These are phyloP conservation scores for Enteromius viviparus DNA, from an alignment of 2,797 vertebrate genomes.

Conservation along the genomic window DNA sequence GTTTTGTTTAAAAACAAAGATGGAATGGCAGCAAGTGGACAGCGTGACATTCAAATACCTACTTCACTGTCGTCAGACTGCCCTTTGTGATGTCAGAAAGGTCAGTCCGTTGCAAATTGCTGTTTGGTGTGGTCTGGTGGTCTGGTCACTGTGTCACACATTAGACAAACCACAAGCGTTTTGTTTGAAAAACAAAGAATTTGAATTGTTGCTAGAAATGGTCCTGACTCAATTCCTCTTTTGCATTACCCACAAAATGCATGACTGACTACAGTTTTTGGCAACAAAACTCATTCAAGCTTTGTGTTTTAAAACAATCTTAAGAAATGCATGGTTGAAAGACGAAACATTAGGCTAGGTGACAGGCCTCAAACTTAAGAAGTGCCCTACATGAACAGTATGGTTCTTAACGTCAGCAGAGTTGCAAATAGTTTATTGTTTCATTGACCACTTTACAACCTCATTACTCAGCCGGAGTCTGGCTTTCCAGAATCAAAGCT, in stretches of 20 bases:
- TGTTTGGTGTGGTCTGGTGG: constrained; percentile 57
- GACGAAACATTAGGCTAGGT: background rate
- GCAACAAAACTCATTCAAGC: background rate
- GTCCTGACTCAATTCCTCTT: background rate
- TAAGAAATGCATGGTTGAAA: constrained; percentile 5
- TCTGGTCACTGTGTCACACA: constrained; percentile 28
- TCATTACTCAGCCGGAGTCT: constrained; percentile 43
- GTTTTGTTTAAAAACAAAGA: constrained; percentile 74
- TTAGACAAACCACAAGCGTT: constrained; percentile 7
- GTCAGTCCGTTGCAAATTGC: constrained; percentile 59
- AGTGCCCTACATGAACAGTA: background rate
- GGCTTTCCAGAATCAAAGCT: constrained; percentile 59
- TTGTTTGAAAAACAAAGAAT: constrained; percentile 14
- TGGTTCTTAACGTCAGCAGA: constrained; percentile 34
- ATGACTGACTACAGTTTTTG: background rate
- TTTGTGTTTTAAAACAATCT: background rate
- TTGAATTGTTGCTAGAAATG: constrained; percentile 4
- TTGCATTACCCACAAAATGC: background rate
- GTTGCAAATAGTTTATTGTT: constrained; percentile 45
- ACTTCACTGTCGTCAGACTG: constrained; percentile 60
- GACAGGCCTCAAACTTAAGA: constrained; percentile 1
- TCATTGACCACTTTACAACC: constrained; percentile 51
- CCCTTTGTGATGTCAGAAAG: constrained; percentile 69
- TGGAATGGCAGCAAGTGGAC: constrained; percentile 68
- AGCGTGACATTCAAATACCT: constrained; percentile 65